Evolutionary conservation across 2,113 vertebrate species (phyloP).

Genomic region (cattle (Bos taurus)): DNA sequence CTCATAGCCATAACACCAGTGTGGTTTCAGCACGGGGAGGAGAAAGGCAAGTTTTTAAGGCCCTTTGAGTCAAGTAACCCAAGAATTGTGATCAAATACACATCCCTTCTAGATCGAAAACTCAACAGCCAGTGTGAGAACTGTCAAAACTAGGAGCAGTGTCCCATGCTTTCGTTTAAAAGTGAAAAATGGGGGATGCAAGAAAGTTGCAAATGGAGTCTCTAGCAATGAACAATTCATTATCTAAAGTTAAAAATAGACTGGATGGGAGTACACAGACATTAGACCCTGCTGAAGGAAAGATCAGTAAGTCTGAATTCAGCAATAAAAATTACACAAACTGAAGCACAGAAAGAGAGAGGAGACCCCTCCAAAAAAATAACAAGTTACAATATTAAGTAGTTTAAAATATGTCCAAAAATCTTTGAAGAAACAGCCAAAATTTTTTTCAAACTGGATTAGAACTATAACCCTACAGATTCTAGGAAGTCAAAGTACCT

Average conservation of each 20-base stretch:
- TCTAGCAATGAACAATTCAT: neutral
- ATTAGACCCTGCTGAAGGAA: neutral
- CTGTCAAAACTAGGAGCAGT: neutral
- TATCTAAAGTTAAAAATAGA: neutral
- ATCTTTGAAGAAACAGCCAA: neutral
- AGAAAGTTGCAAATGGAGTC: neutral
- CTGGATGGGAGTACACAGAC: neutral
- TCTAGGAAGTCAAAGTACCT: neutral
- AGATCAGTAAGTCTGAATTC: neutral
- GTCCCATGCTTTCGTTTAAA: neutral
- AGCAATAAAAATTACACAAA: neutral
- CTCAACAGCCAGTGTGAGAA: neutral
- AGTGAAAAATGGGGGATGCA: neutral
- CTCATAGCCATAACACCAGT: no score
- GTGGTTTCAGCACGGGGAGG: neutral
- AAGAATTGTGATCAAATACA: neutral
- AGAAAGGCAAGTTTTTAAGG: neutral
- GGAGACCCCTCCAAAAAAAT: neutral
- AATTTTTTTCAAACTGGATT: neutral
- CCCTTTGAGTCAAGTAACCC: neutral
- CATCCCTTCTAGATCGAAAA: neutral
- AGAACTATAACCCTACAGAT: neutral
- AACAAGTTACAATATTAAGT: neutral
- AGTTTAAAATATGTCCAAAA: neutral
- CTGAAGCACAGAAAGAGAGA: neutral